Evolutionary conservation across 2,113 vertebrate species (phyloP).

Genomic region (Macroglossus sobrinus): DNA sequence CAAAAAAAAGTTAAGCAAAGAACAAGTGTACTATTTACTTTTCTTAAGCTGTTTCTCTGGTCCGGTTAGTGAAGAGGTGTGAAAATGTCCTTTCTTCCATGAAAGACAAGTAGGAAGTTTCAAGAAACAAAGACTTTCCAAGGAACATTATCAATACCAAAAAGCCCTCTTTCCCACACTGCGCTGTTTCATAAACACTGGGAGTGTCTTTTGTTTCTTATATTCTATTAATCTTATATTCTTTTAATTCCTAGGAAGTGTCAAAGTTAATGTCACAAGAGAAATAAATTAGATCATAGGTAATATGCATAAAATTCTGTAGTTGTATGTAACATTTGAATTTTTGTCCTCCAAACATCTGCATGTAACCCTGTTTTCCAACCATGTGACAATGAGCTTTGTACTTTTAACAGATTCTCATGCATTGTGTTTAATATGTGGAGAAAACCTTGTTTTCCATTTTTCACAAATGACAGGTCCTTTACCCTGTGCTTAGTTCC

Average conservation of each 20-base stretch:
- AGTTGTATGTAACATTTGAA: neutral
- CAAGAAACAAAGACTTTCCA: neutral
- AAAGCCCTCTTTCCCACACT: neutral
- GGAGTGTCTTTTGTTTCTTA: neutral
- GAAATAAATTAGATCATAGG: neutral
- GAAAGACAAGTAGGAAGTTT: neutral
- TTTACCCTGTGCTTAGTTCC: neutral
- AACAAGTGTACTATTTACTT: neutral
- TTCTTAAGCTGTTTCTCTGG: neutral
- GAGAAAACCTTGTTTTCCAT: neutral
- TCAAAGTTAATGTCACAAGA: neutral
- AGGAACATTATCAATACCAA: neutral
- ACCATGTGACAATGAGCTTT: neutral
- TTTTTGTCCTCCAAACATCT: neutral
- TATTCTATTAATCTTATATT: neutral
- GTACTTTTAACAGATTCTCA: neutral
- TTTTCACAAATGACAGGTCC: neutral
- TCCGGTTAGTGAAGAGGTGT: neutral
- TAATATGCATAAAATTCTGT: neutral
- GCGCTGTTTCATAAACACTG: neutral
- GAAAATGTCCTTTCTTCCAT: neutral
- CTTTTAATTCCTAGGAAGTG: neutral
- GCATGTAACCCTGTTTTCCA: neutral
- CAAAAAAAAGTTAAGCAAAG: neutral
- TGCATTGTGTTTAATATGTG: neutral